Percentiles rank a stretch among this genome's conserved stretches.
These are phyloP conservation scores for Pentalonia nigronervosa DNA, from an alignment of 1,140 invertebrate genomes.

Conservation along the genomic window DNA sequence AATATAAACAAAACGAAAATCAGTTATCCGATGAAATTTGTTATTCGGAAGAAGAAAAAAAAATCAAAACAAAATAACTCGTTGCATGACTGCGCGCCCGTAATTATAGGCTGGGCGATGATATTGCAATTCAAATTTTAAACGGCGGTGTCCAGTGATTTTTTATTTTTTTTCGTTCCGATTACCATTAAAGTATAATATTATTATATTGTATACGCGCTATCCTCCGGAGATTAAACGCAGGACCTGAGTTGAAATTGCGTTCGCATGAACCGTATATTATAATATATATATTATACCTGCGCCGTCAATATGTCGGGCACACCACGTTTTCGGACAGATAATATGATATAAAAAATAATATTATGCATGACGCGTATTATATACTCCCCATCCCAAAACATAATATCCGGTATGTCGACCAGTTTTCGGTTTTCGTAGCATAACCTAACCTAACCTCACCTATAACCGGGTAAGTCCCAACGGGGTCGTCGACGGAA, in stretches of 20 bases:
- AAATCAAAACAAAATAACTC: conserved; percentile 22
- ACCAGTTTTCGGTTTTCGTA: background rate
- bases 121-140: conserved; percentile 42
- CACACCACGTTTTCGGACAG: background rate
- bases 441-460: background rate
- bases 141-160: conserved; percentile 1
- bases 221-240: conserved; percentile 24
- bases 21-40: conserved; percentile 35
- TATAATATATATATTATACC: background rate
- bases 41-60: background rate
- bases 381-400: background rate
- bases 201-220: background rate
- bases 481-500: too few species aligned
- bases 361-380: background rate
- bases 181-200: background rate
- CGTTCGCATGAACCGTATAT: background rate
- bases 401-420: background rate
- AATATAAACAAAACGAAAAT: conserved; percentile 19
- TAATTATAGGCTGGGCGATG: conserved; percentile 31
- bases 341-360: background rate
- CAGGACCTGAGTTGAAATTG: background rate
- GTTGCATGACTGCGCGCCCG: conserved; percentile 3
- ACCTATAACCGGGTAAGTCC: background rate
- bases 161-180: background rate
- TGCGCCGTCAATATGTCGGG: background rate